These are phyloP conservation scores for Anoura caudifer DNA, from an alignment of 2,113 vertebrate genomes.

Conservation along the genomic window DNA sequence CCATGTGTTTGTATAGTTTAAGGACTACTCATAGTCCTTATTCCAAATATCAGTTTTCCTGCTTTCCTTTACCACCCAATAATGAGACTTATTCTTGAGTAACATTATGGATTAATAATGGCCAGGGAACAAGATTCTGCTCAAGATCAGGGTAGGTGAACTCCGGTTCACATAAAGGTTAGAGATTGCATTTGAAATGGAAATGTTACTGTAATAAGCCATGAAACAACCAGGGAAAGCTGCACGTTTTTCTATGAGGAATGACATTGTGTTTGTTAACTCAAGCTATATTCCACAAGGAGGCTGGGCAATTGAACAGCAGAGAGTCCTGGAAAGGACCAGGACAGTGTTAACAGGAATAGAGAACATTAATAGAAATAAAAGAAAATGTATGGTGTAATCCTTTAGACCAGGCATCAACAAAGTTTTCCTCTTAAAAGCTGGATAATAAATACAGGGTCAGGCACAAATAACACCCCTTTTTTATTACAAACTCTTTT, in stretches of 20 bases:
- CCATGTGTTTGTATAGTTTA: neutral
- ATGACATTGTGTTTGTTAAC: neutral
- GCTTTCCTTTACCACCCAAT: neutral
- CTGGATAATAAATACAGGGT: neutral
- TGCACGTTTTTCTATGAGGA: neutral
- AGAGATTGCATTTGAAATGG: slow-evolving; percentile 1
- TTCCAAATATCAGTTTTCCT: neutral
- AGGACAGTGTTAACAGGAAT: neutral
- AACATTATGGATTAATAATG: neutral
- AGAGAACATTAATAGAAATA: neutral
- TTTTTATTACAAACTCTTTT: too few species aligned
- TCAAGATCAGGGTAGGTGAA: neutral
- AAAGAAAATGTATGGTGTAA: neutral
- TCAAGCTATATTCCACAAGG: neutral
- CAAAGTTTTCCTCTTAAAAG: neutral
- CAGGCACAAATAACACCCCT: too few species aligned
- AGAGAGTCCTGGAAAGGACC: neutral
- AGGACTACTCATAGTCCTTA: neutral
- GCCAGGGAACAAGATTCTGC: neutral
- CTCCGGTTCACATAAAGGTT: neutral
- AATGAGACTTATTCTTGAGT: neutral
- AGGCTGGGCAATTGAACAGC: neutral
- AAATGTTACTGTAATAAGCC: neutral
- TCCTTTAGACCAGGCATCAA: neutral
- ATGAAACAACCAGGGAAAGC: neutral